These are phyloP conservation scores for Erebia epiphron DNA, from an alignment of 2,888 invertebrate genomes.

Conservation along the genomic window DNA sequence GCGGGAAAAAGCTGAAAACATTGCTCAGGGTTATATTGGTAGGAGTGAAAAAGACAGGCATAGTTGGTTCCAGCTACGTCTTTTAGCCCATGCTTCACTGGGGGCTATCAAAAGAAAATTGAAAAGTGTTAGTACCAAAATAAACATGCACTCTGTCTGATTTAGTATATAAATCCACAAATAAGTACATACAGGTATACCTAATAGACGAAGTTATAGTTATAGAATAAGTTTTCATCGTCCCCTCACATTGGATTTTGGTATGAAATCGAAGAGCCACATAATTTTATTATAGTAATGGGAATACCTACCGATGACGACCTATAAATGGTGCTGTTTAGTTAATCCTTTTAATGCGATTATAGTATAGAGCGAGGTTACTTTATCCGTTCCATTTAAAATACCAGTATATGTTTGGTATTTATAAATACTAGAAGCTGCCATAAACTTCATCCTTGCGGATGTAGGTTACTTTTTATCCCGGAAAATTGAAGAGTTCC, in stretches of 20 bases:
- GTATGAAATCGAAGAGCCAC: background rate
- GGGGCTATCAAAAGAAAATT: conserved; percentile 65
- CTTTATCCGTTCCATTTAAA: background rate
- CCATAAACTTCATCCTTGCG: no score
- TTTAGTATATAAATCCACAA: conserved; percentile 47
- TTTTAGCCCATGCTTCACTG: conserved; percentile 50
- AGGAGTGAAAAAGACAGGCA: conserved; percentile 55
- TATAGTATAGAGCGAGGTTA: conserved; percentile 13
- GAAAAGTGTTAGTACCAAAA: conserved; percentile 71
- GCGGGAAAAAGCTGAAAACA: conserved; percentile 55
- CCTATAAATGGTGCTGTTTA: background rate
- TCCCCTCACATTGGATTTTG: background rate
- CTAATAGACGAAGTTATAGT: background rate
- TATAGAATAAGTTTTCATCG: background rate
- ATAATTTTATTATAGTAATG: background rate
- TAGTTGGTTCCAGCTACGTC: conserved; percentile 44
- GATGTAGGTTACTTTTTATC: no score
- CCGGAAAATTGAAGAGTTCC: no score
- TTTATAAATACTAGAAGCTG: background rate
- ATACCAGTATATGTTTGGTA: background rate
- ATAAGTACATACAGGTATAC: conserved; percentile 9
- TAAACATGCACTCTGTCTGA: conserved; percentile 67
- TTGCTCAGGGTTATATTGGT: conserved; percentile 50
- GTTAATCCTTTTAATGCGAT: conserved; percentile 31
- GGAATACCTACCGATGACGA: background rate